Evolutionary conservation across 2,797 vertebrate genomes (phyloP), one percentile per base, ranked within the genome.

Genomic region (Mormyrus proboscirostris): DNA sequence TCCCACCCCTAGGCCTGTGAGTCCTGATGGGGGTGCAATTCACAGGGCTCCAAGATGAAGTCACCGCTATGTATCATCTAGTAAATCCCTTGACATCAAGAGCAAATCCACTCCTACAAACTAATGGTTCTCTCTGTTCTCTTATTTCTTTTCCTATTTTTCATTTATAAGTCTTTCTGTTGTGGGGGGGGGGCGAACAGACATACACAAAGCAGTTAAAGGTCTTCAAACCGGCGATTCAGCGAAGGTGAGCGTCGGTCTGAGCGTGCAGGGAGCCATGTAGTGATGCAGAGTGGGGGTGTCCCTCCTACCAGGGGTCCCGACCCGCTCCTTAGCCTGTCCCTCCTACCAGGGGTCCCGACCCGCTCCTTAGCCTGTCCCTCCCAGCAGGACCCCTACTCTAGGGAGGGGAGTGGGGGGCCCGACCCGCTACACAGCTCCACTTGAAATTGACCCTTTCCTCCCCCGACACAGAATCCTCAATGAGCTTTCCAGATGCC

Each of bases 381-480:
- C 92, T 92, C 76, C 76, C 89, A 92, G 65, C 50, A 7, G 91
- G 92, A 92, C 59, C 91, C 76, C 29, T 62, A 79, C 38, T 29
- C 22, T 50, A 87, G 91, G 90, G 90, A 88, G 90, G 93, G 93
- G 92, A 94, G 93, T 89, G 90, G 91, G 90, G 49, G 10, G 94
- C 93, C 65, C 90, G 90, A 89, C 91, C 90, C 87, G n/a, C 92
- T 92, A 91, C 91, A 93, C 92, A 93, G 91, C 7, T 73, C 94
- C 95, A 94, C 92, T 95, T 95, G 94, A 94, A 95, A 95, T 94
- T 65, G 3, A 93, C 90, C 93, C 90, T 95, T 96, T 95, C 95
- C 94, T 96, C 90, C 88, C 89, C 91, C 93, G 92, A 95, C 93
- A 94, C 94, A 93, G 93, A 92, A 90, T 90, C 90, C 91, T 87